Percentiles rank a stretch among this genome's conserved stretches.
These are phyloP conservation scores for Florisuga fusca DNA, from an alignment of 2,797 vertebrate species.

Conservation along the genomic window DNA sequence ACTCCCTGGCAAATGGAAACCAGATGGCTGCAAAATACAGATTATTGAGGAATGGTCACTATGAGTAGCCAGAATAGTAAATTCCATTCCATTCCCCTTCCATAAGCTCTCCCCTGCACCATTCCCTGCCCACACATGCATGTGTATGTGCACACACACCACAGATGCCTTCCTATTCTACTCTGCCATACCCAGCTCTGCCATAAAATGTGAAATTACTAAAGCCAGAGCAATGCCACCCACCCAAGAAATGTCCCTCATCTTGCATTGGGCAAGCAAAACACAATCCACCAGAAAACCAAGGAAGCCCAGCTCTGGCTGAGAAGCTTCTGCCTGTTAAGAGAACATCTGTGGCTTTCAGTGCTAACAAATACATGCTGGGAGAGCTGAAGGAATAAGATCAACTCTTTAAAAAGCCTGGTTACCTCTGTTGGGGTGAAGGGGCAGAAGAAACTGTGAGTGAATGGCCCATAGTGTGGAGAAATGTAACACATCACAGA, in stretches of 20 bases:
- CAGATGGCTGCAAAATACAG: background rate
- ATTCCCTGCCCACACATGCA: background rate
- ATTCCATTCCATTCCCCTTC: background rate
- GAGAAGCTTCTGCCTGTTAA: background rate
- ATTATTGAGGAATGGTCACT: background rate
- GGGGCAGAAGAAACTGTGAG: background rate
- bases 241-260: background rate
- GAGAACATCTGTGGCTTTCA: background rate
- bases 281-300: background rate
- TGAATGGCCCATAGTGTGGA: background rate
- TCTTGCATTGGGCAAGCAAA: background rate
- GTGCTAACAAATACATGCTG: background rate
- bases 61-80: background rate
- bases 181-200: background rate
- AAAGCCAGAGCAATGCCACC: background rate
- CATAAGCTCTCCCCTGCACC: background rate
- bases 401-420: background rate
- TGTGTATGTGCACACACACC: background rate
- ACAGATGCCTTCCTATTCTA: background rate
- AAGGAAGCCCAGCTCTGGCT: background rate
- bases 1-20: background rate
- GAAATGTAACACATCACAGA: background rate
- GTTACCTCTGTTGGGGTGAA: background rate
- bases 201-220: background rate
- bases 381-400: background rate